Percentiles rank a stretch among this genome's conserved stretches.
Evolutionary conservation across 2,888 invertebrate genomes (phyloP).

Genomic region (Mythimna vitellina): DNA sequence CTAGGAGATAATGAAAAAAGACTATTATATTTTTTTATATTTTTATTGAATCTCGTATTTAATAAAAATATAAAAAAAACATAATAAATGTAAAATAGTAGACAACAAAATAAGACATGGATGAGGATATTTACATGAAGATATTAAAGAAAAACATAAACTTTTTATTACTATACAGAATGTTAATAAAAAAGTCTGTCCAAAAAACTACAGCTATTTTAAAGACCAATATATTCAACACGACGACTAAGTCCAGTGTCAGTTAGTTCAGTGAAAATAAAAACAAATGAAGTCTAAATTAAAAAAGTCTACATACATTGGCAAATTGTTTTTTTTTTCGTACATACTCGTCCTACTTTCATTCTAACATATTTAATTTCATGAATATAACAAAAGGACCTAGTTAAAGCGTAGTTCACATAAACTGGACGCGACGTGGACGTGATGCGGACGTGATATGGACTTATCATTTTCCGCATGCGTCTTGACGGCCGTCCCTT

Average conservation of each 20-base stretch:
- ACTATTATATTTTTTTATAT: too few relatives aligned
- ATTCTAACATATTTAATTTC: conserved; percentile 10
- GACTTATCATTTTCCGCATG: neutral
- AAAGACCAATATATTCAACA: neutral
- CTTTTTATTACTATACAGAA: neutral
- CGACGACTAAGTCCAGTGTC: neutral
- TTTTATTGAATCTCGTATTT: too few relatives aligned
- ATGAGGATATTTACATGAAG: neutral
- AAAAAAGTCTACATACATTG: neutral
- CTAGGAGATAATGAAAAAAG: too few relatives aligned
- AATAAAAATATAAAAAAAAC: neutral
- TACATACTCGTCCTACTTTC: neutral
- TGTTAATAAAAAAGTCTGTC: neutral
- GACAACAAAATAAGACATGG: neutral
- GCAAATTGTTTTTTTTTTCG: neutral
- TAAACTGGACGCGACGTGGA: neutral
- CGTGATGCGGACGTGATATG: neutral
- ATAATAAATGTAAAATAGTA: neutral
- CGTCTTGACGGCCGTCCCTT: too few relatives aligned
- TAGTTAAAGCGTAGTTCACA: conserved; percentile 16
- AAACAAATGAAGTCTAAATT: neutral
- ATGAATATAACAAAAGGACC: conserved; percentile 18
- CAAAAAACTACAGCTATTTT: neutral
- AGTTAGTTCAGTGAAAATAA: conserved; percentile 13
- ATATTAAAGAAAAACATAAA: neutral